These are phyloP conservation scores for Penaeus chinensis DNA, from an alignment of 1,140 invertebrate species.

Conservation along the genomic window DNA sequence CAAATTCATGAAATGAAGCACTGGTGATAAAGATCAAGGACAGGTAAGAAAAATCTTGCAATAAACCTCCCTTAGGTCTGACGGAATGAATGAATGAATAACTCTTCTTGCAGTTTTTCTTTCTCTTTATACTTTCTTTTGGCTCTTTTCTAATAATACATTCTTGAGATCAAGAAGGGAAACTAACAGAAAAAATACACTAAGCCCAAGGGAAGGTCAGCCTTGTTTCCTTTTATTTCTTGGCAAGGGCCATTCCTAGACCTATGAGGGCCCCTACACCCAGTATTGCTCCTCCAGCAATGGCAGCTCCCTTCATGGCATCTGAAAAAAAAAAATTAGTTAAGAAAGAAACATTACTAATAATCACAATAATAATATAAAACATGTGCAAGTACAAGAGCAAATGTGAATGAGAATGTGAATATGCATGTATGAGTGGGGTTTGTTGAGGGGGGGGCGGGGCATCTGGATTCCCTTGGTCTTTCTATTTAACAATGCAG, in stretches of 20 bases:
- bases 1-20: neutral
- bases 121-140: no score
- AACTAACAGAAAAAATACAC: no score
- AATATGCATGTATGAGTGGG: no score
- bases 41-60: neutral
- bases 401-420: neutral
- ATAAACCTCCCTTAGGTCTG: neutral
- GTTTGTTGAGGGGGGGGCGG: no score
- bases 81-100: neutral
- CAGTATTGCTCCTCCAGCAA: slow-evolving; percentile 84
- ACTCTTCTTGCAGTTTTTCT: neutral
- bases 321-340: slow-evolving; percentile 73
- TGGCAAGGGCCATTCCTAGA: slow-evolving; percentile 81
- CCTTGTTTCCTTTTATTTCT: slow-evolving; percentile 69
- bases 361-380: no score
- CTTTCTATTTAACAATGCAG: no score
- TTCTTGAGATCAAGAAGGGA: no score
- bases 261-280: slow-evolving; percentile 84
- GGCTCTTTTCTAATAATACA: no score
- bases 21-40: slow-evolving; percentile 8
- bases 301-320: slow-evolving; percentile 86
- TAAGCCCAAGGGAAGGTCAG: neutral
- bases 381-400: neutral
- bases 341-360: neutral
- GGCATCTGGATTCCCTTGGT: no score